Conservation (phyloP, 2,797 vertebrate species). For the Microcaecilia unicolor region DNA sequence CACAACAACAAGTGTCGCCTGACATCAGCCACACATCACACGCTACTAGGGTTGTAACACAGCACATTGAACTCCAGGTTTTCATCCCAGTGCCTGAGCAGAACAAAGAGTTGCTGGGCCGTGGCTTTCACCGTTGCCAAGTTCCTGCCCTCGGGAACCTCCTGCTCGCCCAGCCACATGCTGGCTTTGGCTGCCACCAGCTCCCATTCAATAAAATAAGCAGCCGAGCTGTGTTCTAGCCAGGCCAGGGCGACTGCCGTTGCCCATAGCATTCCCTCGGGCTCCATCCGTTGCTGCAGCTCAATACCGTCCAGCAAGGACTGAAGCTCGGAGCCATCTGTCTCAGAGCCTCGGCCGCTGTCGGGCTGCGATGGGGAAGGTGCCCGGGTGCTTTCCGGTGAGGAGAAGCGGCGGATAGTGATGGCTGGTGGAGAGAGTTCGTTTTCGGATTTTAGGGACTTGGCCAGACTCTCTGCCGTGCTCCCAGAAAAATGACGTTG, state of each 20-base stretch:
- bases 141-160: conserved; percentile 70
- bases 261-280: conserved; percentile 80
- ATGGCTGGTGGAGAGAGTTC: conserved; percentile 25
- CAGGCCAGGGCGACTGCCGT: conserved; percentile 87
- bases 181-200: conserved; percentile 87
- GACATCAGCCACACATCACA: conserved; percentile 34
- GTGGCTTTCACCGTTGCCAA: conserved; percentile 66
- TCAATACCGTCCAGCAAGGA: background rate
- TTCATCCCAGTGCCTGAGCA: conserved; percentile 94
- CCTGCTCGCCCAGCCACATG: conserved; percentile 76
- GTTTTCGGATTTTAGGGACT: conserved; percentile 11
- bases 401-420: conserved; percentile 19
- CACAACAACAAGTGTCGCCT: too few species aligned
- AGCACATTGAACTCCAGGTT: conserved; percentile 92
- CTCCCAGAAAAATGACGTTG: conserved; percentile 21
- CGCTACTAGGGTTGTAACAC: conserved; percentile 85
- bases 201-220: conserved; percentile 90
- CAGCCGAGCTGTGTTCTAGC: conserved; percentile 93
- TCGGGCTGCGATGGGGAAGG: conserved; percentile 1
- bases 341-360: conserved; percentile 27
- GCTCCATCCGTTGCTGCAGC: conserved; percentile 34
- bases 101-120: conserved; percentile 90
- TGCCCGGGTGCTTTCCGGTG: conserved; percentile 26
- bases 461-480: conserved; percentile 11
- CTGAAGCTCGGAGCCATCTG: background rate